Conservation (phyloP, 2,113 vertebrate species). For the Lampris incognitus region DNA sequence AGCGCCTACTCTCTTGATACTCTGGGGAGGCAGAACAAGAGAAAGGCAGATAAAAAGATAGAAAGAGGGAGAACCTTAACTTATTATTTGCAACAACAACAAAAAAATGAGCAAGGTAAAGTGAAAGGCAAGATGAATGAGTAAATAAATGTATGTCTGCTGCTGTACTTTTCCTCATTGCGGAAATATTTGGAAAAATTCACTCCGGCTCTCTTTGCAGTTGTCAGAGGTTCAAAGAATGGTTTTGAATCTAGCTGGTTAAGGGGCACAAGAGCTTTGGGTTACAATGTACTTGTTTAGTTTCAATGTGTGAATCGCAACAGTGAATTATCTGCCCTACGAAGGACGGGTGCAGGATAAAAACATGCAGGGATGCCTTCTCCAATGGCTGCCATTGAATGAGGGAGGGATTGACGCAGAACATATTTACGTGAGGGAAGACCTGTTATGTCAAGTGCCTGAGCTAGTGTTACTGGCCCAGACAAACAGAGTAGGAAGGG, state of each 20-base stretch:
- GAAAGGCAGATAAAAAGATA: neutral
- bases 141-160: constrained; percentile 12
- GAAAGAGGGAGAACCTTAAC: constrained; percentile 10
- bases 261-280: neutral
- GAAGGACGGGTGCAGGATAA: constrained; percentile 15
- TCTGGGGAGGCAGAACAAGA: constrained; percentile 66
- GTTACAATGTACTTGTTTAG: constrained; percentile 7
- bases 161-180: constrained; percentile 13
- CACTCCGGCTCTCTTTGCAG: constrained; percentile 12
- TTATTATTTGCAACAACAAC: constrained; percentile 13
- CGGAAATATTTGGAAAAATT: constrained; percentile 3
- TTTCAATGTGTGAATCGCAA: neutral
- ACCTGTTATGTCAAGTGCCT: constrained; percentile 53
- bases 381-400: constrained; percentile 10
- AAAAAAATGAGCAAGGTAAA: constrained; percentile 2
- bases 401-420: too few species aligned
- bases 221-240: constrained; percentile 8
- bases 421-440: too few species aligned
- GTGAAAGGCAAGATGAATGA: constrained; percentile 18
- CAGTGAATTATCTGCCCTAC: neutral
- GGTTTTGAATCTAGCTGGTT: neutral
- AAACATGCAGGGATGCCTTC: constrained; percentile 23
- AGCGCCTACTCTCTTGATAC: constrained; percentile 82
- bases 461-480: constrained; percentile 51
- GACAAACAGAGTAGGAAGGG: constrained; percentile 58